A percentile compares a stretch with the other conserved stretches of the same genome.
phyloP scores from a whole-genome alignment of 2,888 invertebrate genomes.

The Hemaris fuciformis region DNA sequence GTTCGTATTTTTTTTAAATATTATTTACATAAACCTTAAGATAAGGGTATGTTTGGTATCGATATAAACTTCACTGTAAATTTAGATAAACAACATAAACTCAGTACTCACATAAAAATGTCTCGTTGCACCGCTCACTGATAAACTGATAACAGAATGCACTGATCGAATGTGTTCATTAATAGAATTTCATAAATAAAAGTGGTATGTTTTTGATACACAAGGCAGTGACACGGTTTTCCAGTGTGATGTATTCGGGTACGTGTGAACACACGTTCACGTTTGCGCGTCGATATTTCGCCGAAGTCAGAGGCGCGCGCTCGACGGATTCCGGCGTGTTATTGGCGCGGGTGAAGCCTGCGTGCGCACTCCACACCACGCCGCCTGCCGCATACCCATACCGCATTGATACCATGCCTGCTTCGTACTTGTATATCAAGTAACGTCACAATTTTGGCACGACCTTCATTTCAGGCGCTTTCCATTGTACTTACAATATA shows the following conservation, averaged over 20 bases:
- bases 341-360: constrained; percentile 57
- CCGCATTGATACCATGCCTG: constrained; percentile 12
- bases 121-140: background rate
- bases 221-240: constrained; percentile 13
- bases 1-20: background rate
- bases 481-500: background rate
- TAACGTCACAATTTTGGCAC: background rate
- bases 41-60: constrained; percentile 10
- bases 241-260: constrained; percentile 28
- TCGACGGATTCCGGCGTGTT: constrained; percentile 51
- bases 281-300: constrained; percentile 60
- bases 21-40: constrained; percentile 1
- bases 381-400: constrained; percentile 32
- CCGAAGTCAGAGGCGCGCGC: constrained; percentile 55
- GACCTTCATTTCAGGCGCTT: background rate
- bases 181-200: constrained; percentile 1
- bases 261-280: constrained; percentile 39
- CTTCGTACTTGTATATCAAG: background rate
- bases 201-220: constrained; percentile 11
- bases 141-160: constrained; percentile 11
- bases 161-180: constrained; percentile 6
- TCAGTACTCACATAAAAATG: constrained; percentile 17
- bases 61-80: constrained; percentile 2
- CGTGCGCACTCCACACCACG: constrained; percentile 52
- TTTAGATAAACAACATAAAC: constrained; percentile 10